Evolutionary conservation across 2,797 vertebrate species (phyloP).

Genomic region (Melanotaenia trifasciata): DNA sequence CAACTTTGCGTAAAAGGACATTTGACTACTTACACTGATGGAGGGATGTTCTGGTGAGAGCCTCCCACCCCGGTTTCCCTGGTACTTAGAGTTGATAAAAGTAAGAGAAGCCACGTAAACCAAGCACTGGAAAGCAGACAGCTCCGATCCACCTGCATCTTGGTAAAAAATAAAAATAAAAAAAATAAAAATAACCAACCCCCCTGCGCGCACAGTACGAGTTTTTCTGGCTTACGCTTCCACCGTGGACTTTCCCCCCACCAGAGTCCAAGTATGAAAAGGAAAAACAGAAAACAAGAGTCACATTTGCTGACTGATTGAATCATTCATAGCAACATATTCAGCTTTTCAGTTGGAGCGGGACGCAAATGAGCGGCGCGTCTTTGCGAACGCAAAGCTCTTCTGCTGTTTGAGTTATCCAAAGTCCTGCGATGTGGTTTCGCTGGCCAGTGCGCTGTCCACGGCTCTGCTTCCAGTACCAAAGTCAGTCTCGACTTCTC

Average conservation of each 20-base stretch:
- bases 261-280: constrained; percentile 27
- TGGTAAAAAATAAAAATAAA: constrained; percentile 43
- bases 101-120: constrained; percentile 80
- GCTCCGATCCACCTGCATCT: constrained; percentile 84
- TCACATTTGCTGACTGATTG: constrained; percentile 66
- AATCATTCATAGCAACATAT: constrained; percentile 70
- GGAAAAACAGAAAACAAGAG: constrained; percentile 38
- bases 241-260: constrained; percentile 32
- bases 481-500: constrained; percentile 77
- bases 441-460: constrained; percentile 78
- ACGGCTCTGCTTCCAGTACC: constrained; percentile 34
- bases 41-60: constrained; percentile 94
- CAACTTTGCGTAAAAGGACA: constrained; percentile 31
- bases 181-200: constrained; percentile 7
- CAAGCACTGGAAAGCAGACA: constrained; percentile 71
- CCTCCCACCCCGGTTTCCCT: constrained; percentile 84
- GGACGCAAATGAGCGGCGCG: constrained; percentile 51
- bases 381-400: constrained; percentile 52
- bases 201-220: constrained; percentile 52
- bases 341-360: constrained; percentile 32
- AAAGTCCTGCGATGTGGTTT: constrained; percentile 74
- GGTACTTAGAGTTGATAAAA: constrained; percentile 85
- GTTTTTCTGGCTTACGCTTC: constrained; percentile 46
- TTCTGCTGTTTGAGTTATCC: constrained; percentile 72
- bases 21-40: constrained; percentile 92